These are phyloP conservation scores for Microcebus jonahi DNA, from an alignment of 2,113 vertebrate species.

Conservation along the genomic window DNA sequence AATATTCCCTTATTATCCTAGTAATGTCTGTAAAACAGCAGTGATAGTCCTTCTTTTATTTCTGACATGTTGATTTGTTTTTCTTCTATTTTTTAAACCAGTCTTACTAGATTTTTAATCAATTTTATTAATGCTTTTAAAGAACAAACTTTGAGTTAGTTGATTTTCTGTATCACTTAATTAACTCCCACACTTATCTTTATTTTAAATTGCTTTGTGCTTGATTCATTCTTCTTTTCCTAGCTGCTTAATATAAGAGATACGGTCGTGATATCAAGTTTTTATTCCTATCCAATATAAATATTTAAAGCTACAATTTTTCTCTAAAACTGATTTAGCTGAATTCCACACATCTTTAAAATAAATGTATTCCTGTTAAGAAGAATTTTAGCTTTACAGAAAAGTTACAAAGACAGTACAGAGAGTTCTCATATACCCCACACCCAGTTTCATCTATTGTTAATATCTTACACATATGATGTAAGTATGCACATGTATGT, in stretches of 20 bases:
- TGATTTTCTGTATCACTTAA: not conserved
- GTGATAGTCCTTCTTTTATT: not conserved
- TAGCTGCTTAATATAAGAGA: not conserved
- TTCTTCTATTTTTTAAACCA: not conserved
- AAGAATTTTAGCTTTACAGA: not conserved
- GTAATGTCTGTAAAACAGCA: not conserved
- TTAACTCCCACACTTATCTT: not conserved
- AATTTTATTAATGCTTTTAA: not conserved
- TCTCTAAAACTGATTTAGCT: not conserved
- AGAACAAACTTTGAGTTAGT: not conserved
- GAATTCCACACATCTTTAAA: not conserved
- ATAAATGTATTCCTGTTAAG: not conserved
- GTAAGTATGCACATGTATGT: too few species aligned
- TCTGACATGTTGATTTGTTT: not conserved
- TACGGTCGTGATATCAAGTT: not conserved
- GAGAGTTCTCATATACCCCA: not conserved
- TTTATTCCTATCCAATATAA: slow-evolving; percentile 3
- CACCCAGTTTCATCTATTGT: not conserved
- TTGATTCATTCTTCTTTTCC: not conserved
- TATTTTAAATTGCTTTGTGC: not conserved
- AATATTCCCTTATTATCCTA: slow-evolving; percentile 41
- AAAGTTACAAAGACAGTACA: not conserved
- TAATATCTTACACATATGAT: too few species aligned
- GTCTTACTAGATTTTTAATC: not conserved
- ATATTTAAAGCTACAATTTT: not conserved